phyloP scores from a whole-genome alignment of 2,113 vertebrate species.

The Hypanus sabinus region DNA sequence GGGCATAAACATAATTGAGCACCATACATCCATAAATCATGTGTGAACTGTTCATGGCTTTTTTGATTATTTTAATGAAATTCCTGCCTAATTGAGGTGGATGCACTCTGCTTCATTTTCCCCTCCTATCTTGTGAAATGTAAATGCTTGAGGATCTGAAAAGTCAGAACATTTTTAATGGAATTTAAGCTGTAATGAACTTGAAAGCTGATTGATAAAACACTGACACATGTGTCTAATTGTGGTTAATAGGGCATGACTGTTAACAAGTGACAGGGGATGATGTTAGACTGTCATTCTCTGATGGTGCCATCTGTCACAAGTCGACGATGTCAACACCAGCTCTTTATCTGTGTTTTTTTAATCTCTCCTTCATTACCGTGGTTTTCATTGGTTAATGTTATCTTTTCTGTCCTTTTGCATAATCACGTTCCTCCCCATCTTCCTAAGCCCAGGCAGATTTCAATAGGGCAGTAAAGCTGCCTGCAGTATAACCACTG shows the following conservation, averaged over 20 bases:
- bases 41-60: not conserved
- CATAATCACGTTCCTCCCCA: not conserved
- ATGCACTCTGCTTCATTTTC: not conserved
- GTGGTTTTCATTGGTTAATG: not conserved
- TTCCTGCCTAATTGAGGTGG: not conserved
- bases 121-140: not conserved
- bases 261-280: constrained; percentile 34
- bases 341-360: not conserved
- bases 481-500: not conserved
- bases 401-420: not conserved
- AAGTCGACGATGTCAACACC: not conserved
- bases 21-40: not conserved
- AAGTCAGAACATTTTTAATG: not conserved
- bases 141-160: not conserved
- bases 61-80: not conserved
- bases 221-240: not conserved
- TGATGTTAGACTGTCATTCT: constrained; percentile 3
- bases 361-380: not conserved
- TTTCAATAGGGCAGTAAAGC: not conserved
- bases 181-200: not conserved
- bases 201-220: constrained; percentile 25
- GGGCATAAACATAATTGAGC: not conserved
- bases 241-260: constrained; percentile 21
- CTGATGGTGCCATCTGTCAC: constrained; percentile 7
- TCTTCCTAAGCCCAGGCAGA: no score